A percentile compares a stretch with the other conserved stretches of the same genome.
Conservation (phyloP, 1,140 invertebrate species). For the Bombus waltoni region DNA sequence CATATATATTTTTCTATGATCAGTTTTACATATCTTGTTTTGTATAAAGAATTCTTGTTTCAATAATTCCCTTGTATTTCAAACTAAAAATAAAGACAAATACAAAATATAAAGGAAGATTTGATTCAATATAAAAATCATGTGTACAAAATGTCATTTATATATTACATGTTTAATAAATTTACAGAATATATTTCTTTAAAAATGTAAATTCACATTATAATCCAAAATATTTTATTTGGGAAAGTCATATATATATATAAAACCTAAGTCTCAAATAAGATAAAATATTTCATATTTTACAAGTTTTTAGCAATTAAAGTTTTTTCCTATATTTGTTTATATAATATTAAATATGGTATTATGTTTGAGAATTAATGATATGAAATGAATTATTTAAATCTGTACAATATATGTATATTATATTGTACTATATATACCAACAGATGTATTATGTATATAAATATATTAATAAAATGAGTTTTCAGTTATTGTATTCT, state of each 20-base stretch:
- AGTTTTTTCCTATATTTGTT: not conserved
- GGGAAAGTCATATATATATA: not conserved
- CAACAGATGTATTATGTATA: not conserved
- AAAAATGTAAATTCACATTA: not conserved
- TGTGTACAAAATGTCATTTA: not conserved
- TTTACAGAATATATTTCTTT: not conserved
- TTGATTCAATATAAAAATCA: not conserved
- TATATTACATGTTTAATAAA: slow-evolving; percentile 7
- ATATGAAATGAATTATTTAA: not conserved
- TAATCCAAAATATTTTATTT: slow-evolving; percentile 4
- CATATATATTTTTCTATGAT: slow-evolving; percentile 36
- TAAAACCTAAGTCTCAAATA: not conserved
- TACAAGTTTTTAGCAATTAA: not conserved
- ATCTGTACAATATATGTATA: not conserved
- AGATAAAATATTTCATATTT: not conserved
- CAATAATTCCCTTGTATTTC: not conserved
- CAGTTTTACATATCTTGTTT: slow-evolving; percentile 8
- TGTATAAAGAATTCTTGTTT: slow-evolving; percentile 18
- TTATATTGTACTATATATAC: not conserved
- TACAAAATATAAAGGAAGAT: not conserved
- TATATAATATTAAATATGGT: not conserved
- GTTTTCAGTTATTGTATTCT: not conserved
- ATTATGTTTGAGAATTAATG: not conserved
- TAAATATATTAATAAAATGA: not conserved
- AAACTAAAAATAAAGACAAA: not conserved